These are phyloP conservation scores for Neogobius melanostomus DNA, from an alignment of 2,113 vertebrate genomes.

Conservation along the genomic window DNA sequence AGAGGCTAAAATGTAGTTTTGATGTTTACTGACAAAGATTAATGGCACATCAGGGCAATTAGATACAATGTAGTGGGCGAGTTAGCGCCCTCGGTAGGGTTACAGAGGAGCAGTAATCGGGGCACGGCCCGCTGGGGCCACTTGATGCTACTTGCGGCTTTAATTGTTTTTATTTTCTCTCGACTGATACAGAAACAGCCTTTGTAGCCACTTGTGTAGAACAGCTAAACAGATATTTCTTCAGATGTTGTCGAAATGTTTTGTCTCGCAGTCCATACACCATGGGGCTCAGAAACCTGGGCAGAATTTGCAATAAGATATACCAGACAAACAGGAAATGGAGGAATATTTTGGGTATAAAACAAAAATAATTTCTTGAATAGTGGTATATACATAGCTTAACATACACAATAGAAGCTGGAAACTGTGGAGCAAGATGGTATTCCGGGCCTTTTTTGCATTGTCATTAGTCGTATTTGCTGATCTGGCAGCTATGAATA, in stretches of 20 bases:
- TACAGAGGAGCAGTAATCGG: no score
- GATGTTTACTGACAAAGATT: no score
- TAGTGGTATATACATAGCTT: constrained; percentile 25
- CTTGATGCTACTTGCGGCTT: no score
- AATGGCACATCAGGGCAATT: no score
- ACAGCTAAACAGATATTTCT: not conserved
- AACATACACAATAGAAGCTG: constrained; percentile 52
- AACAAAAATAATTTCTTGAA: not conserved
- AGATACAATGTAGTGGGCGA: no score
- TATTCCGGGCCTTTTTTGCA: constrained; percentile 40
- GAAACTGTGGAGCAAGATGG: constrained; percentile 39
- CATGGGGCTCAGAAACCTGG: constrained; percentile 62
- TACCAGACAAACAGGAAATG: not conserved
- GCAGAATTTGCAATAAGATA: constrained; percentile 56
- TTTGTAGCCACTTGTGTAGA: not conserved
- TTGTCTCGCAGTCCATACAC: constrained; percentile 69
- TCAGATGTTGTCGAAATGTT: constrained; percentile 53
- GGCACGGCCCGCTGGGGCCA: no score
- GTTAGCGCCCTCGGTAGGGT: no score
- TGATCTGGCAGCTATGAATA: constrained; percentile 37
- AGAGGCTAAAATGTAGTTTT: no score
- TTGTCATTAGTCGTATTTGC: constrained; percentile 32
- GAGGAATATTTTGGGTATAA: not conserved
- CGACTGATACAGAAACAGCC: not conserved
- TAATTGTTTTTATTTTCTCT: not conserved